phyloP scores from a whole-genome alignment of 2,113 vertebrate species.

The Eurystomus gularis region DNA sequence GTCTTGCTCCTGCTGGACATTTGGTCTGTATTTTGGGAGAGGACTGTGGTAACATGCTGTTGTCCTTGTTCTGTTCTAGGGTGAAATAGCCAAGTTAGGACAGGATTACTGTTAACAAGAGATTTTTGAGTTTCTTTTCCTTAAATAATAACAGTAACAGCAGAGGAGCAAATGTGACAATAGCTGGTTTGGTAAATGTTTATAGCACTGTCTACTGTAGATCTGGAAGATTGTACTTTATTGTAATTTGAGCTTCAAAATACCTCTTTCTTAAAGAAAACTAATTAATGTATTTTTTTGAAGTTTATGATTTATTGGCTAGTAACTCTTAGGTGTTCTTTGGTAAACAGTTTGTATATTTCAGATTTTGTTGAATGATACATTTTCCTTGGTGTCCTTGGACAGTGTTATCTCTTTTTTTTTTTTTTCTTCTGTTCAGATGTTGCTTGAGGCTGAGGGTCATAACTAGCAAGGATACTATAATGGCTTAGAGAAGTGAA shows the following conservation, averaged over 20 bases:
- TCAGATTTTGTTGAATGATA: neutral
- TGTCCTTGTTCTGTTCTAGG: neutral
- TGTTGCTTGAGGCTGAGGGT: neutral
- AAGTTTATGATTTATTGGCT: neutral
- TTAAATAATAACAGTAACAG: neutral
- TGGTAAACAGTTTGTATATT: neutral
- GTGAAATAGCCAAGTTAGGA: neutral
- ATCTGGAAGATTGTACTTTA: slow-evolving; percentile 7
- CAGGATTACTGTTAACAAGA: neutral
- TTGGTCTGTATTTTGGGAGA: neutral
- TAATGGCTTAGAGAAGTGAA: neutral
- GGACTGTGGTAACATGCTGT: neutral
- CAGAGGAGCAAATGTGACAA: neutral
- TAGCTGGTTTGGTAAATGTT: neutral
- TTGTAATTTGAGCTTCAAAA: slow-evolving; percentile 21
- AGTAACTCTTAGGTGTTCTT: neutral
- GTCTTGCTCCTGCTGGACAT: neutral
- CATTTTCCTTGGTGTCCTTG: neutral
- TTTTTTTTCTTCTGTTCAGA: neutral
- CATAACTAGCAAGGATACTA: neutral
- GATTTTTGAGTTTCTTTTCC: neutral
- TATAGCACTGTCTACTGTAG: neutral
- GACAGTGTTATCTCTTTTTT: neutral
- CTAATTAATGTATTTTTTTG: slow-evolving; percentile 19
- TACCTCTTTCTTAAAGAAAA: slow-evolving; percentile 30